phyloP scores from a whole-genome alignment of 1,140 invertebrate genomes.

The Scaptomyza hsui region DNA sequence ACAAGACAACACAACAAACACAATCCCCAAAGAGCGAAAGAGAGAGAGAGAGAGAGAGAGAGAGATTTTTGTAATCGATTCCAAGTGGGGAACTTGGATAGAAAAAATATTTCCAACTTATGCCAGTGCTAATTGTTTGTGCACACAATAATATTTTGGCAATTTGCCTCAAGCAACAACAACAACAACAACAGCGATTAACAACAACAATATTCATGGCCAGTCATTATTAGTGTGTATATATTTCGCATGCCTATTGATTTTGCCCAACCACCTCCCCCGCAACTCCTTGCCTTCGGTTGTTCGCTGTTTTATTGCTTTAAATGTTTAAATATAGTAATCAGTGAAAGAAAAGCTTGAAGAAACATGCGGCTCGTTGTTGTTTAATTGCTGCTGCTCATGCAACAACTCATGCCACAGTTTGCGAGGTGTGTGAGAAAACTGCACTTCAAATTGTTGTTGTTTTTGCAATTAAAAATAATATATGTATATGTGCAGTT shows the following conservation, averaged over 20 bases:
- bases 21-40: neutral
- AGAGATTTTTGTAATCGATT: neutral
- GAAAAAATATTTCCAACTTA: slow-evolving; percentile 53
- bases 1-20: slow-evolving; percentile 13
- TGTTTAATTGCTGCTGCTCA: slow-evolving; percentile 73
- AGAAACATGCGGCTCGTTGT: slow-evolving; percentile 52
- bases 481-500: slow-evolving; percentile 46
- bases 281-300: neutral
- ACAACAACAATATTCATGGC: slow-evolving; percentile 37
- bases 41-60: slow-evolving; percentile 2
- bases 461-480: slow-evolving; percentile 71
- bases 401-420: slow-evolving; percentile 50
- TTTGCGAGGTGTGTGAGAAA: slow-evolving; percentile 61
- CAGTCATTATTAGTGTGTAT: slow-evolving; percentile 29
- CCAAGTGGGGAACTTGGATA: slow-evolving; percentile 5
- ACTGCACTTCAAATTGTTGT: slow-evolving; percentile 27
- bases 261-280: slow-evolving; percentile 33
- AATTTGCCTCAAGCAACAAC: slow-evolving; percentile 53
- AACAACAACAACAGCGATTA: slow-evolving; percentile 24
- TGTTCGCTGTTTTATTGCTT: slow-evolving; percentile 36
- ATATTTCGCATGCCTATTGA: slow-evolving; percentile 71
- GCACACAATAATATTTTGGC: slow-evolving; percentile 69
- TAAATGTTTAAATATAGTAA: slow-evolving; percentile 75
- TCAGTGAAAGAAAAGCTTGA: slow-evolving; percentile 54
- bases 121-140: slow-evolving; percentile 61